Evolutionary conservation across 2,113 vertebrate genomes (phyloP), one percentile per base, ranked within the genome.

Genomic region (Gallinago media): DNA sequence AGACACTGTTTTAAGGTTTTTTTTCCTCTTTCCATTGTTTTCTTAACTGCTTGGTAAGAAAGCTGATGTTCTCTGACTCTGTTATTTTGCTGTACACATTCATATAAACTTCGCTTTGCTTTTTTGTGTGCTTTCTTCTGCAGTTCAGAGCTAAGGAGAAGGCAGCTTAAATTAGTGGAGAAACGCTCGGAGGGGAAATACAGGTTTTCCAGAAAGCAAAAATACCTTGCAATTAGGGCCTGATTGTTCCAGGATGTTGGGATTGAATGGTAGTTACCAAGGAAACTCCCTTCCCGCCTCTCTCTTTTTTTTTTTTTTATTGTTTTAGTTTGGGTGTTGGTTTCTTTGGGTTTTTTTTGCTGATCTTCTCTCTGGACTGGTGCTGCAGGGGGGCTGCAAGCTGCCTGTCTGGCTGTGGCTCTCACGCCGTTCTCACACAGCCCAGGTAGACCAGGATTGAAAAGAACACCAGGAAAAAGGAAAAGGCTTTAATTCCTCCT

Each of bases 151-250:
- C 42, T 44, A 85, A 85, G 32, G 67, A 73, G 65, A 83, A 82
- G 17, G 36, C 9, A 13, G 42, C 46, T 89, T 73, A 63, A 80
- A 76, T 93, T 85, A 77, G 34, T 85, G 46, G 36, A 89, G 66
- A 88, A 80, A 49, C 0, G 4, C 59, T 92, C 77, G 26, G 63
- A 92, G 74, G 38, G 34, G 59, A 92, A 86, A 77, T 42, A 54
- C 36, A 92, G 42, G 15, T 90, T 88, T 93, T 93, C 44, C 90
- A 92, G 85, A 86, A 95, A 86, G 78, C 50, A 80, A 29, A 84
- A 84, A 72, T 78, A 68, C n/a, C 32, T 91, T 92, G 66, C 61
- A 89, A 32, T 88, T 90, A 96, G 42, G 42, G 21, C 50, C 88
- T 81, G 68, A 88, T 92, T 93, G 70, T 93, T 90, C 36, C 1